Evolutionary conservation across 2,113 vertebrate genomes (phyloP).

Genomic region (Hylia prasina): DNA sequence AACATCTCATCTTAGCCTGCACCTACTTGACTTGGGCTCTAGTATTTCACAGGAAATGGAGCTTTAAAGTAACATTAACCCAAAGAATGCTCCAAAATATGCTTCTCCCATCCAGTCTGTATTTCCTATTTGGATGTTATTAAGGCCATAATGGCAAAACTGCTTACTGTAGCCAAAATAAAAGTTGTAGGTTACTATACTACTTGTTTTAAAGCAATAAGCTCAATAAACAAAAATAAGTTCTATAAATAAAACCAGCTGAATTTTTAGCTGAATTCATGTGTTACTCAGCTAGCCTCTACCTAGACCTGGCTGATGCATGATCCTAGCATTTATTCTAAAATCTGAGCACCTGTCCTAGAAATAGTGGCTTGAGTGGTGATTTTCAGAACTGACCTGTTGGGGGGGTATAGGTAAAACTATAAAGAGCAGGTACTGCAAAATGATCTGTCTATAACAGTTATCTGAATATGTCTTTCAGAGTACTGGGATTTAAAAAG

Average conservation of each 20-base stretch:
- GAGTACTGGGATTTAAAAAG: background rate
- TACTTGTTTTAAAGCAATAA: background rate
- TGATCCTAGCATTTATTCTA: background rate
- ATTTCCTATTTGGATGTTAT: background rate
- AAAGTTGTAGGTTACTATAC: background rate
- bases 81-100: background rate
- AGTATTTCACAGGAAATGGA: background rate
- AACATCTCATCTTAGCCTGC: background rate
- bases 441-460: background rate
- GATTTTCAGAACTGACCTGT: background rate
- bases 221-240: background rate
- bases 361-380: background rate
- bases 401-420: background rate
- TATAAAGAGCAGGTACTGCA: background rate
- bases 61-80: background rate
- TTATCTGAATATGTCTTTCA: background rate
- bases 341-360: background rate
- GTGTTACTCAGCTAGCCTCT: background rate
- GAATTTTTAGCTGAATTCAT: background rate
- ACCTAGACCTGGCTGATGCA: background rate
- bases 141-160: background rate
- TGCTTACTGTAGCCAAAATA: background rate
- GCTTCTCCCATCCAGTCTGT: background rate
- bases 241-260: background rate
- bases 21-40: background rate